A percentile compares a stretch with the other conserved stretches of the same genome.
phyloP scores from a whole-genome alignment of 2,888 invertebrate species.

The Candidula unifasciata region DNA sequence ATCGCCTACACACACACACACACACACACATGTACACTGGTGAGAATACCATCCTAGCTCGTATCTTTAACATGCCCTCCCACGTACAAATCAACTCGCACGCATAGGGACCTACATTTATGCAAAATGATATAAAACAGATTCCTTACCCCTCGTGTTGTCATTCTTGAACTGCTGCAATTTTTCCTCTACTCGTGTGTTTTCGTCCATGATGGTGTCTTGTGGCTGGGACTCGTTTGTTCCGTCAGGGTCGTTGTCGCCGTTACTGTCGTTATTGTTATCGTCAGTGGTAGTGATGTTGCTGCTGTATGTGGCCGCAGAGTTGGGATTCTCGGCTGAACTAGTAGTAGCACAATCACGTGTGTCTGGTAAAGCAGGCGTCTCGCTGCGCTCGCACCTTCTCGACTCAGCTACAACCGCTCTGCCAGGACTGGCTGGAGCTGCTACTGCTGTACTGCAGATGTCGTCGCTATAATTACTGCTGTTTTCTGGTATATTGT shows the following conservation, averaged over 20 bases:
- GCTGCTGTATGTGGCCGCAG: not conserved
- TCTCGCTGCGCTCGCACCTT: not conserved
- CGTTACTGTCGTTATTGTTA: conserved; percentile 23
- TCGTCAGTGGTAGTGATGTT: not conserved
- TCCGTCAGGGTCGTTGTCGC: too few species aligned
- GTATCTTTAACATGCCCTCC: too few species aligned
- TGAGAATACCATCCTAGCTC: too few species aligned
- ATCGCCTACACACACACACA: too few species aligned
- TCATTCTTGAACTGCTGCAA: conserved; percentile 52
- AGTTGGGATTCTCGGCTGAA: not conserved
- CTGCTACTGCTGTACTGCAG: not conserved
- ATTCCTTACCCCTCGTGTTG: conserved; percentile 36
- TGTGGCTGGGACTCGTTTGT: not conserved
- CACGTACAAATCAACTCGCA: too few species aligned
- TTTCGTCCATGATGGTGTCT: conserved; percentile 47
- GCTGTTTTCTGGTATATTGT: not conserved
- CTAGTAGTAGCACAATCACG: not conserved
- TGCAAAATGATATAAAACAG: not conserved
- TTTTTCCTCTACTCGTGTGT: conserved; percentile 52
- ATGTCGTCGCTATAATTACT: not conserved
- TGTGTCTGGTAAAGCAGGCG: not conserved
- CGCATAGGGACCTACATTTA: too few species aligned
- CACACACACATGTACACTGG: too few species aligned
- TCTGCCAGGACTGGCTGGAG: not conserved
- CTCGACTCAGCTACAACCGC: not conserved